Evolutionary conservation across 1,140 invertebrate species (phyloP), one percentile per base, ranked within the genome.

Genomic region (Neodiprion virginianus): DNA sequence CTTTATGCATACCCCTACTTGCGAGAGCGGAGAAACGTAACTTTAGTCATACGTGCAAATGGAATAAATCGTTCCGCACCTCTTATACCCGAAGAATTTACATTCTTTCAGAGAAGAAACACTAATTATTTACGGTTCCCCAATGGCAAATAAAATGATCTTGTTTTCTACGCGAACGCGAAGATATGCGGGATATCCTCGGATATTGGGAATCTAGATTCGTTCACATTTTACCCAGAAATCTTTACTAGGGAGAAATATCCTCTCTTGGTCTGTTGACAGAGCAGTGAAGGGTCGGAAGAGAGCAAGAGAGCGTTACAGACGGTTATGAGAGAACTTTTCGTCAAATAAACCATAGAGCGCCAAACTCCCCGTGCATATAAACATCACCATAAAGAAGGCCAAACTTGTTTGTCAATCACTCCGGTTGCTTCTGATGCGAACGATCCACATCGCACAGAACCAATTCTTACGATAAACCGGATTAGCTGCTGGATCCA

Each of bases 331-430:
- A 14, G 50, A 53, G 50, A 53, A 53, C 50, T 53, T 53, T 53
- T 2, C 50, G n/a, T 53, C 50, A 53, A 14, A 53, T 53, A 53
- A 53, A 11, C 50, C 50, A 14, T 53, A 53, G 50, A 21, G 17
- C 17, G 17, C 50, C 10, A 53, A 53, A 53, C n/a, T 53, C 50
- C 10, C n/a, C 50, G 50, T 53, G 50, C 50, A 53, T 21, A 21
- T 53, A 53, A 53, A 14, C 50, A 53, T n/a, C 10, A 53, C 50
- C 50, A 53, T 53, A 53, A 53, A 53, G 50, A 53, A 53, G 50
- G 50, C 50, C 50, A 14, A 53, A 53, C 50, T 53, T 53, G 50
- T 53, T 53, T 53, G 50, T 53, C 50, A 53, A 53, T 53, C 50
- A 53, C 50, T 53, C n/a, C 10, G 50, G 50, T 53, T 53, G n/a